Percentiles rank a stretch among this genome's conserved stretches.
phyloP scores from a whole-genome alignment of 2,888 invertebrate species.

The Campopleginae sp. region DNA sequence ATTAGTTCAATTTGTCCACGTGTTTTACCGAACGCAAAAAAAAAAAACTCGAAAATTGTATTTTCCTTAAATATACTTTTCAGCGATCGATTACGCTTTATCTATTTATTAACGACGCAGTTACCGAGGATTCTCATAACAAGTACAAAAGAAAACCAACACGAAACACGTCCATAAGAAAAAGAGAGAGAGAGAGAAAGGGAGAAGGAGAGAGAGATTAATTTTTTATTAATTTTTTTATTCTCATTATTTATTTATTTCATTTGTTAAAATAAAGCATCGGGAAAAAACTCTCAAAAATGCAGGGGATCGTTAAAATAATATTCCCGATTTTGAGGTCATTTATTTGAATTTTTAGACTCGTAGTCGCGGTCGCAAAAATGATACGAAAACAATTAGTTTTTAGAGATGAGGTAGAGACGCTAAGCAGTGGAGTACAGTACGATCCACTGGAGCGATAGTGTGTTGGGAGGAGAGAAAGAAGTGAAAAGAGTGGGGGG shows the following conservation, averaged over 20 bases:
- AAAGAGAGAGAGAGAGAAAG: background rate
- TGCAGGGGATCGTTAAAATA: background rate
- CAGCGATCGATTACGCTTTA: background rate
- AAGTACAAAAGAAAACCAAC: background rate
- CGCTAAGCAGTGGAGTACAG: background rate
- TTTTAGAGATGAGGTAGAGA: conserved; percentile 2
- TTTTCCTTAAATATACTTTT: background rate
- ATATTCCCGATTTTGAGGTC: background rate
- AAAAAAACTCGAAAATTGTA: background rate
- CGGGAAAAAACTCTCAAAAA: background rate
- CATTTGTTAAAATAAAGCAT: background rate
- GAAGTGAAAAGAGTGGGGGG: background rate
- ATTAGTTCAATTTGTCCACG: conserved; percentile 1
- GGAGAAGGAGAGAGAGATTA: background rate
- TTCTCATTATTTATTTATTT: too few species aligned
- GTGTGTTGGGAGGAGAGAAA: background rate
- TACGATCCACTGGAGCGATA: conserved; percentile 12
- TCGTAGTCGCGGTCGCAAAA: background rate
- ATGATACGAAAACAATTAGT: conserved; percentile 9
- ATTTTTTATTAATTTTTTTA: too few species aligned
- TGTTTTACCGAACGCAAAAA: background rate
- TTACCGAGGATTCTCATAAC: background rate
- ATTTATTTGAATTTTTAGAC: background rate
- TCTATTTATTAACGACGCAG: background rate
- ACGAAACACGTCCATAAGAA: background rate